These are phyloP conservation scores for Danio albolineatus DNA, from an alignment of 2,797 vertebrate genomes.

Conservation along the genomic window DNA sequence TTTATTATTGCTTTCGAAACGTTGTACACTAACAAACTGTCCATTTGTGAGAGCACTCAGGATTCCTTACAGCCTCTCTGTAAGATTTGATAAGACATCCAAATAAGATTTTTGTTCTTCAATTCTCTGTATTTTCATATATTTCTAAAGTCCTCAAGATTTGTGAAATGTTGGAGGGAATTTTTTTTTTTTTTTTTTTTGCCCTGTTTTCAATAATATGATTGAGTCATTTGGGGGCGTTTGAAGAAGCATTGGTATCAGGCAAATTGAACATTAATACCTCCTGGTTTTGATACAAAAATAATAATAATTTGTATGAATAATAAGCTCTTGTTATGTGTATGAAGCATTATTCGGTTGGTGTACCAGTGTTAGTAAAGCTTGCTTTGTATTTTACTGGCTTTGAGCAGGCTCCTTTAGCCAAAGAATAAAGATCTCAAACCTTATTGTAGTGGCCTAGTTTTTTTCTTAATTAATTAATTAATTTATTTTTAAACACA, in stretches of 20 bases:
- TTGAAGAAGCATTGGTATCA: slow-evolving; percentile 66
- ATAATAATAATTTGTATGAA: slow-evolving; percentile 26
- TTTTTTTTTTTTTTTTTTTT: not conserved
- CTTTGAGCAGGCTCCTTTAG: slow-evolving; percentile 83
- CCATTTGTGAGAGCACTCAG: slow-evolving; percentile 69
- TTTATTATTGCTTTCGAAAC: slow-evolving; percentile 80
- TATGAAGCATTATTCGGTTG: slow-evolving; percentile 70
- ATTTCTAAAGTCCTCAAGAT: slow-evolving; percentile 60
- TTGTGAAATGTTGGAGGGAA: slow-evolving; percentile 26
- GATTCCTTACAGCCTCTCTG: slow-evolving; percentile 65
- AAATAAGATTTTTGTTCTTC: slow-evolving; percentile 54
- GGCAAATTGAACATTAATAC: slow-evolving; percentile 82
- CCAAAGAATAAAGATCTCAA: slow-evolving; percentile 89
- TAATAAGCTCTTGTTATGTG: slow-evolving; percentile 63
- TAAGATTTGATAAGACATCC: slow-evolving; percentile 52
- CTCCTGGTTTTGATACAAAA: slow-evolving; percentile 77
- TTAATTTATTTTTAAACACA: too few relatives aligned
- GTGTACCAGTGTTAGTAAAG: slow-evolving; percentile 69
- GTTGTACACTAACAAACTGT: slow-evolving; percentile 69
- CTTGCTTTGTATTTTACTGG: slow-evolving; percentile 67
- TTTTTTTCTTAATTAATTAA: too few relatives aligned
- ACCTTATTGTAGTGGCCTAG: slow-evolving; percentile 53
- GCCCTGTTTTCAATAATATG: slow-evolving; percentile 25
- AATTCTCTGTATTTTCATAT: slow-evolving; percentile 59
- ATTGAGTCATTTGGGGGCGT: slow-evolving; percentile 1